phyloP scores from a whole-genome alignment of 2,797 vertebrate species.

The Diplodus sargus region DNA sequence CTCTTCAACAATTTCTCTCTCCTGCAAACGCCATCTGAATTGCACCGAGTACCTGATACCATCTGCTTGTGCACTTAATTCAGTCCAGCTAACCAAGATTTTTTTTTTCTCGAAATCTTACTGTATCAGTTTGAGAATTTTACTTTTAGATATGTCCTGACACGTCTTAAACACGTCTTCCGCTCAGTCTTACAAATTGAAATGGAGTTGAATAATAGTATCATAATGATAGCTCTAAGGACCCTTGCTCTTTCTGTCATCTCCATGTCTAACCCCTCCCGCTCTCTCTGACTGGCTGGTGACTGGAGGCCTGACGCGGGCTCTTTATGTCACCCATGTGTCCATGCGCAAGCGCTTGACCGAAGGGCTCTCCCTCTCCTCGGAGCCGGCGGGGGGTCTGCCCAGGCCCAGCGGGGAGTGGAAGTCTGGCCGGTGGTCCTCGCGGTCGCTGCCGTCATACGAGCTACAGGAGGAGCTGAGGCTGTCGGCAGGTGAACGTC shows the following conservation, averaged over 20 bases:
- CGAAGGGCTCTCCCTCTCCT: conserved; percentile 94
- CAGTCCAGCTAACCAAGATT: conserved; percentile 71
- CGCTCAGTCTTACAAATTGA: conserved; percentile 81
- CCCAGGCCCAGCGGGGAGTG: conserved; percentile 93
- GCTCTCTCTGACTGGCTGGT: conserved; percentile 74
- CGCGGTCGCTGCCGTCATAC: conserved; percentile 97
- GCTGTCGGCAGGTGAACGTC: conserved; percentile 97
- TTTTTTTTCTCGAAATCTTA: conserved; percentile 74
- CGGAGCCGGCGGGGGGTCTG: conserved; percentile 87
- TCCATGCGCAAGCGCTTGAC: conserved; percentile 99
- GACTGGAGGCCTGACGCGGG: conserved; percentile 70
- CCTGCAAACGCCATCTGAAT: conserved; percentile 85
- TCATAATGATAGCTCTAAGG: conserved; percentile 79
- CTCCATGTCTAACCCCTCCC: conserved; percentile 75
- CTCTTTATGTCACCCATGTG: conserved; percentile 97
- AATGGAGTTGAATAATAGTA: conserved; percentile 84
- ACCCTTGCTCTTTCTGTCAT: conserved; percentile 72
- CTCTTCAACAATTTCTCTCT: conserved; percentile 79
- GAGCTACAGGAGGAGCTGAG: conserved; percentile 99
- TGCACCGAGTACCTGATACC: conserved; percentile 94
- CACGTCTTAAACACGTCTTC: conserved; percentile 71
- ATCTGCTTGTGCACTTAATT: conserved; percentile 84
- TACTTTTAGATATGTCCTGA: conserved; percentile 91
- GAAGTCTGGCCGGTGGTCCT: conserved; percentile 95
- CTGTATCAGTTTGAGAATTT: conserved; percentile 88